Conservation (phyloP, 2,888 invertebrate genomes). For the Ernsta delagoae region DNA sequence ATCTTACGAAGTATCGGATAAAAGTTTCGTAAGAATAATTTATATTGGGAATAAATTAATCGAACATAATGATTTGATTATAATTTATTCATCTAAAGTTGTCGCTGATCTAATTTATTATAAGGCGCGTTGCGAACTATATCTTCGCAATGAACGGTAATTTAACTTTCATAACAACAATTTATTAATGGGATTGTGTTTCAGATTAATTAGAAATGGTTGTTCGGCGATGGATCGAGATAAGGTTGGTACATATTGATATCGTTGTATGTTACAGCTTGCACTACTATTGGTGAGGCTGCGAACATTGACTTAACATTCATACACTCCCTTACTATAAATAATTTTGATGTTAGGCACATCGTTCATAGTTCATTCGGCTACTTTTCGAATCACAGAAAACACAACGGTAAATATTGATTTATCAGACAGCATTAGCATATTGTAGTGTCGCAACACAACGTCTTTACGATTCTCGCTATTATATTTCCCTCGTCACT, state of each 20-base stretch:
- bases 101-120: conserved; percentile 58
- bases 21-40: conserved; percentile 40
- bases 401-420: no score
- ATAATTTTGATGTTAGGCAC: no score
- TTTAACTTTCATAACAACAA: conserved; percentile 75
- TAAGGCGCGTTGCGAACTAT: conserved; percentile 42
- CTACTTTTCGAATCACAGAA: no score
- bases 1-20: conserved; percentile 19
- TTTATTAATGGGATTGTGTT: conserved; percentile 72
- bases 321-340: no score
- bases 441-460: no score
- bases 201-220: conserved; percentile 76
- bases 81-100: conserved; percentile 56
- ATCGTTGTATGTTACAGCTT: conserved; percentile 51
- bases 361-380: no score
- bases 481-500: not conserved
- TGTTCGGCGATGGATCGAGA: conserved; percentile 58
- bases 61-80: conserved; percentile 45
- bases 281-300: not conserved
- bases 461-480: not conserved
- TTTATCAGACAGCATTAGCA: no score
- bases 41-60: conserved; percentile 43
- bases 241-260: conserved; percentile 64
- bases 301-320: not conserved
- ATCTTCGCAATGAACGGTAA: conserved; percentile 52